phyloP scores from a whole-genome alignment of 2,113 vertebrate genomes.

The Solea senegalensis region DNA sequence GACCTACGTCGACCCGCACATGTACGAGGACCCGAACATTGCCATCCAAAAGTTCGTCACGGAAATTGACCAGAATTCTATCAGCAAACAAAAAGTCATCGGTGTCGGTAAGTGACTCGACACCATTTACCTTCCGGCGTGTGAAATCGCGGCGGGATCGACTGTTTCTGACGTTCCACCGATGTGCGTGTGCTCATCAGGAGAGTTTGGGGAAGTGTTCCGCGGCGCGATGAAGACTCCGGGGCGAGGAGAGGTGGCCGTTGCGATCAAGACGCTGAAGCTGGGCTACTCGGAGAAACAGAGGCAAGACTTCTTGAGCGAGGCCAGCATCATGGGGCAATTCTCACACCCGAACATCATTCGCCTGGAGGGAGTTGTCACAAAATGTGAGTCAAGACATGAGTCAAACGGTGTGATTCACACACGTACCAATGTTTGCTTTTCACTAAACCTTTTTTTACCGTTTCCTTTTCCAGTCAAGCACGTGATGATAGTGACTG shows the following conservation, averaged over 20 bases:
- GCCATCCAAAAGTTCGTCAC: constrained; percentile 96
- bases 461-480: constrained; percentile 83
- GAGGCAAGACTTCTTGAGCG: constrained; percentile 93
- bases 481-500: constrained; percentile 94
- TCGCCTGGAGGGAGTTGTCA: constrained; percentile 93
- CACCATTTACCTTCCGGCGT: background rate
- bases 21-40: constrained; percentile 95
- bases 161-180: constrained; percentile 2
- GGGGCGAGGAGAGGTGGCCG: constrained; percentile 84
- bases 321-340: constrained; percentile 98
- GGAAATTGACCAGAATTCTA: constrained; percentile 86
- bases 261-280: constrained; percentile 96
- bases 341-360: constrained; percentile 98
- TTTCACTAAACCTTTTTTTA: constrained; percentile 22
- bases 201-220: constrained; percentile 97
- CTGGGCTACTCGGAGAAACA: constrained; percentile 95
- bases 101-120: constrained; percentile 87
- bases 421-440: background rate
- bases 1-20: constrained; percentile 96
- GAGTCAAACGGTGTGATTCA: background rate
- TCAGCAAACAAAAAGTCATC: constrained; percentile 94
- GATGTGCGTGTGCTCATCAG: constrained; percentile 63
- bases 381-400: constrained; percentile 87
- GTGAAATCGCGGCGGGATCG: background rate
- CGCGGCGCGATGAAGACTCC: constrained; percentile 87